Evolutionary conservation across 35 echinoderm and acorn worm genomes (phyloP), one percentile per base, ranked within the genome.

Genomic region (Lytechinus pictus): DNA sequence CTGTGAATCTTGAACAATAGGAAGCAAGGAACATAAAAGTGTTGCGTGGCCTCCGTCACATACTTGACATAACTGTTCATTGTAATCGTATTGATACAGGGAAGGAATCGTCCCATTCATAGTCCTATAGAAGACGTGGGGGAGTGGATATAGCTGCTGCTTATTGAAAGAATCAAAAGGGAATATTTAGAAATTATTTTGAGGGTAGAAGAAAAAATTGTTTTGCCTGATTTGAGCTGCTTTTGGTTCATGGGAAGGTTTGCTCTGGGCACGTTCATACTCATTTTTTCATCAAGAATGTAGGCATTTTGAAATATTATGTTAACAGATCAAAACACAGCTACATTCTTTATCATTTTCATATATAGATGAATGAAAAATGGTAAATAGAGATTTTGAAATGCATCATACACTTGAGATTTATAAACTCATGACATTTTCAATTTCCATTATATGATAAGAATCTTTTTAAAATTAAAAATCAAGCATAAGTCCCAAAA

Each of bases 1-100:
- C n/a, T 33, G 52, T 90, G 88, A 52, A 54, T 44, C 28, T 28
- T 13, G 88, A 54, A 90, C 52, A 90, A 54, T 54, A 51, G 88
- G 52, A 90, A 27, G n/a, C 33, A 52, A 90, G 88, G 13, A 52
- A 90, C 88, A 90, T 90, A 90, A 44, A 90, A 90, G 66, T 90
- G 88, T 11, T 52, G 28, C 9, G 52, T 21, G 88, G 44, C 88
- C 88, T 90, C 88, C 14, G 28, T 33, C 88, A 21, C 88, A 90
- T 90, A 90, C 88, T 90, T 21, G 88, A 24, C 88, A 90, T 90
- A 52, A 28, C 27, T 90, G 10, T 44, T 27, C 28, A 90, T 90
- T 90, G 88, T 51, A 90, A 33, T 90, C 27, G 16, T 90, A 79
- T 90, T 44, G 52, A 90, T 52, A 54, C 88, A 90, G 52, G 13